phyloP scores from a whole-genome alignment of 2,797 vertebrate species.

The Cirrhinus mrigala region DNA sequence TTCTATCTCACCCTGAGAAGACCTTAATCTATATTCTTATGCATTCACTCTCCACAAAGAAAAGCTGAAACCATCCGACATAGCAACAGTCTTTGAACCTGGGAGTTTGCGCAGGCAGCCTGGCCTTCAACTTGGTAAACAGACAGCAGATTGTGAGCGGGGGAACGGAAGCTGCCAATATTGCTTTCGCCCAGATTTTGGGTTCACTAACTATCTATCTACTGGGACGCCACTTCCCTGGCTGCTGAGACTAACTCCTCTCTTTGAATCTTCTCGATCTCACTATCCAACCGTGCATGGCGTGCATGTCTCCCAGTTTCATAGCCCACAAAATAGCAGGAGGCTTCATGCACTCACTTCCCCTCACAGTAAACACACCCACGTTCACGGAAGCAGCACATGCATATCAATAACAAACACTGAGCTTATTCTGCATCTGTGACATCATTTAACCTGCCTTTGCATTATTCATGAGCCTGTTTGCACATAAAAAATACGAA shows the following conservation, averaged over 20 bases:
- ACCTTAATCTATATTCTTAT: conserved; percentile 48
- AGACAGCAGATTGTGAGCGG: not conserved
- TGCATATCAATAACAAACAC: conserved; percentile 47
- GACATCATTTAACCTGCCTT: conserved; percentile 51
- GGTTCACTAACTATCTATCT: conserved; percentile 7
- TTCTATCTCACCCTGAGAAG: conserved; percentile 28
- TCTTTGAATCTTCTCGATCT: conserved; percentile 24
- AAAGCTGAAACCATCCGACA: conserved; percentile 23
- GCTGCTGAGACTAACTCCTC: conserved; percentile 4
- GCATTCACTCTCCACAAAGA: conserved; percentile 33
- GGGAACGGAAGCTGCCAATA: conserved; percentile 15
- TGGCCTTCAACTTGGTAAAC: conserved; percentile 21
- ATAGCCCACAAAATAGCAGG: conserved; percentile 25
- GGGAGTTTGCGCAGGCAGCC: not conserved
- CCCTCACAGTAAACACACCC: conserved; percentile 45
- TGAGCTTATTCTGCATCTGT: conserved; percentile 44
- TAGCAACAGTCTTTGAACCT: conserved; percentile 34
- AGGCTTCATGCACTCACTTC: conserved; percentile 33
- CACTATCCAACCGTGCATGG: conserved; percentile 1
- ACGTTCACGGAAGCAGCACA: conserved; percentile 20
- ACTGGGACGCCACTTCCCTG: not conserved
- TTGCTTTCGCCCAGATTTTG: conserved; percentile 11
- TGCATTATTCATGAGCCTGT: conserved; percentile 45
- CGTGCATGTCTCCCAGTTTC: not conserved
- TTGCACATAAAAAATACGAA: conserved; percentile 43